These are phyloP conservation scores for Homalodisca vitripennis DNA, from an alignment of 1,140 invertebrate species.

Conservation along the genomic window DNA sequence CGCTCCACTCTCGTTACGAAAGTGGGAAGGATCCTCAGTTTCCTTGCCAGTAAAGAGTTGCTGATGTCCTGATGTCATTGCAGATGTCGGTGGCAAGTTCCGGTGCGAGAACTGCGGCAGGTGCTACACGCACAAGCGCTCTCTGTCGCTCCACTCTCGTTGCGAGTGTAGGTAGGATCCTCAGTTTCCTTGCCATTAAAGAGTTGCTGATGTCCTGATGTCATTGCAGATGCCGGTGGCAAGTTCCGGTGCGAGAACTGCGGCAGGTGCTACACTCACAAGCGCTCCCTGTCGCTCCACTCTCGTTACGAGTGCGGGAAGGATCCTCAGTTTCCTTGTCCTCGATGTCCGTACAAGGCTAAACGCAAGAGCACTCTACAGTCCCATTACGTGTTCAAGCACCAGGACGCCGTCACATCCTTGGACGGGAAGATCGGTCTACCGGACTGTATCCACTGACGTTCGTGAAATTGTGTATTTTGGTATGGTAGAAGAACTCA, in stretches of 20 bases:
- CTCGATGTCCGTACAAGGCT: constrained; percentile 50
- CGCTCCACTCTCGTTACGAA: constrained; percentile 55
- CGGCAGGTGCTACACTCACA: constrained; percentile 37
- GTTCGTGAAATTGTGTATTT: too few relatives aligned
- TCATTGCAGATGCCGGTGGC: too few relatives aligned
- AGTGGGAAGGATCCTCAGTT: constrained; percentile 54
- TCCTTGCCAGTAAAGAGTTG: constrained; percentile 46
- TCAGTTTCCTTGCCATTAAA: constrained; percentile 49
- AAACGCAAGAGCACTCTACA: constrained; percentile 53
- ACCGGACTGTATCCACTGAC: too few relatives aligned
- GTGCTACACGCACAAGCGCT: constrained; percentile 37
- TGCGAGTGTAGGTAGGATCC: constrained; percentile 56
- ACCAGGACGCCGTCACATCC: constrained; percentile 24
- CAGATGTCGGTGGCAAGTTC: too few relatives aligned
- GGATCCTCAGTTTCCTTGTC: constrained; percentile 51
- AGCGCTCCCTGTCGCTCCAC: constrained; percentile 49
- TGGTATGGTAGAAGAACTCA: too few relatives aligned
- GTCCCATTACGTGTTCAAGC: constrained; percentile 34
- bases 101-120: constrained; percentile 48
- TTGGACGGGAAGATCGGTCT: too few relatives aligned
- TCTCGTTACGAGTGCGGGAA: constrained; percentile 56
- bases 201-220: too few relatives aligned
- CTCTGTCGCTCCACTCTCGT: constrained; percentile 53
- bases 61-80: too few relatives aligned
- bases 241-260: constrained; percentile 48